Evolutionary conservation across 2,797 vertebrate species (phyloP).

Genomic region (Chlorospingus flavigularis): DNA sequence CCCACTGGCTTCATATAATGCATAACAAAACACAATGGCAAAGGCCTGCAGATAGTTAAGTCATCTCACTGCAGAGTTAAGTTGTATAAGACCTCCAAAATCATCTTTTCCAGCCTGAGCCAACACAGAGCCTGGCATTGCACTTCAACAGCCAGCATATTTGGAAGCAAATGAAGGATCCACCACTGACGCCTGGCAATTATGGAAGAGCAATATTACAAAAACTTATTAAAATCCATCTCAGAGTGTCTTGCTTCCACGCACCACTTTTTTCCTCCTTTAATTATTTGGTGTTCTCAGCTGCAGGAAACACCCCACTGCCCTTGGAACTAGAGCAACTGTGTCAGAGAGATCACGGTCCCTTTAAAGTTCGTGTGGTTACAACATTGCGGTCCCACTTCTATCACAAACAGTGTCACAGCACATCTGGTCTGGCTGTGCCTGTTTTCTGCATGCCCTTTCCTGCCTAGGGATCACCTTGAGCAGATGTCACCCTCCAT

Average conservation of each 20-base stretch:
- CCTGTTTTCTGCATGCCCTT: constrained; percentile 3
- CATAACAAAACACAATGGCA: background rate
- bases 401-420: background rate
- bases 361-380: background rate
- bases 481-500: background rate
- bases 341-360: background rate
- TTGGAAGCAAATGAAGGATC: constrained; percentile 4
- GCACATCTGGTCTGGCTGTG: background rate
- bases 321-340: background rate
- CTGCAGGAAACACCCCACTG: background rate
- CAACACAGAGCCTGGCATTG: background rate
- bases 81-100: background rate
- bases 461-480: constrained; percentile 31
- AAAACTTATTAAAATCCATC: background rate
- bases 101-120: background rate
- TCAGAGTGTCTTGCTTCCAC: background rate
- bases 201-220: background rate
- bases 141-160: background rate
- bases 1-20: background rate
- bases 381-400: background rate
- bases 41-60: background rate
- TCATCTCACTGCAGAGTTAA: background rate
- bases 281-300: background rate
- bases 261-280: background rate
- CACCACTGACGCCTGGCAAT: background rate